Evolutionary conservation across 2,113 vertebrate species (phyloP).

Genomic region (Oreochromis tanganicae): DNA sequence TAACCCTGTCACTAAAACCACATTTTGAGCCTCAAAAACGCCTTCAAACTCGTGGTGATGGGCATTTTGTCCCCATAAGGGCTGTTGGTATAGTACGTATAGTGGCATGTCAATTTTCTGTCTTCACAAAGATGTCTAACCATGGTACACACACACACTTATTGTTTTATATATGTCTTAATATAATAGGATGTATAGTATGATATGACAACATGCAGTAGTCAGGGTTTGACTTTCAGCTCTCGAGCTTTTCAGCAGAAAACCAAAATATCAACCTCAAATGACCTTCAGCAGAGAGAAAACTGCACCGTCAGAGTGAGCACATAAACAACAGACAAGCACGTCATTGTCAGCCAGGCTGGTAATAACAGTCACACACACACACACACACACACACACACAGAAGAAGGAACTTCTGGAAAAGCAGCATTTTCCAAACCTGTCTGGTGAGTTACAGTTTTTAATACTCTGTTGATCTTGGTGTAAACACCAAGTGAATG

Average conservation of each 20-base stretch:
- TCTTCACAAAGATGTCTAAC: background rate
- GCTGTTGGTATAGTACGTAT: background rate
- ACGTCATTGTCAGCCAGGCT: constrained; percentile 9
- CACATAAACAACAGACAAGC: constrained; percentile 22
- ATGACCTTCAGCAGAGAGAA: constrained; percentile 1
- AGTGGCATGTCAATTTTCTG: background rate
- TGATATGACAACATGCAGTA: background rate
- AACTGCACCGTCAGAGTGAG: background rate
- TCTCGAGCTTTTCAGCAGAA: background rate
- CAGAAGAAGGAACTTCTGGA: background rate
- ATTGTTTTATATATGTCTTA: background rate
- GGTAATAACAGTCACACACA: background rate
- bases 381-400: background rate
- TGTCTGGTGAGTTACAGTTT: background rate
- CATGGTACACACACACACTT: background rate
- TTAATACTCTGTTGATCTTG: background rate
- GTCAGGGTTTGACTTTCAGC: background rate
- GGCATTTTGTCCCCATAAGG: background rate
- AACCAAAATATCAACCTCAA: background rate
- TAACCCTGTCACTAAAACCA: background rate
- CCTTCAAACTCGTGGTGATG: background rate
- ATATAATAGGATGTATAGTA: background rate
- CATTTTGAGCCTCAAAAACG: no score
- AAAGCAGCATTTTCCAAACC: constrained; percentile 8
- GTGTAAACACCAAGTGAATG: background rate